These are phyloP conservation scores for Macrophya annulata DNA, from an alignment of 2,888 invertebrate genomes.

Conservation along the genomic window DNA sequence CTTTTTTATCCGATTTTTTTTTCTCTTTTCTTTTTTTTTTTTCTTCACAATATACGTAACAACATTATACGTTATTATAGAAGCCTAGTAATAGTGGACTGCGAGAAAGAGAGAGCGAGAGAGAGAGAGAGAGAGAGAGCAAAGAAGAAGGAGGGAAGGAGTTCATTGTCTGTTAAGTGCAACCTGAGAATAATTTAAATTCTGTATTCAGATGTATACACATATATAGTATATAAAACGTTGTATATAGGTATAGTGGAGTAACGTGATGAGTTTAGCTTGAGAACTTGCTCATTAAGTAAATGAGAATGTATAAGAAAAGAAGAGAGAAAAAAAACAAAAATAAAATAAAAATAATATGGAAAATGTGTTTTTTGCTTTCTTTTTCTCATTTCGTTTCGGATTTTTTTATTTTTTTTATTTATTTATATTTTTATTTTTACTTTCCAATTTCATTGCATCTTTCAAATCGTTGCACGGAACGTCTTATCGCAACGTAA, in stretches of 20 bases:
- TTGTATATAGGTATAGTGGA: not conserved
- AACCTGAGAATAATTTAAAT: conserved; percentile 33
- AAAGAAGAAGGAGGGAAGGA: not conserved
- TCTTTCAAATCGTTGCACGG: no score
- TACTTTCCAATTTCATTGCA: no score
- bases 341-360: not conserved
- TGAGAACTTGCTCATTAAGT: conserved; percentile 2
- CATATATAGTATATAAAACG: not conserved
- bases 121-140: not conserved
- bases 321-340: not conserved
- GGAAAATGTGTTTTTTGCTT: no score
- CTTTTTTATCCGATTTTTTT: no score
- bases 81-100: not conserved
- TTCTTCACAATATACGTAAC: not conserved
- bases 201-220: not conserved
- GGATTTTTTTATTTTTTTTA: no score
- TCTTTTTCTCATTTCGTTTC: no score
- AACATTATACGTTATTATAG: conserved; percentile 15
- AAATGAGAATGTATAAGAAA: not conserved
- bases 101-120: not conserved
- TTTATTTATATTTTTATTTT: no score
- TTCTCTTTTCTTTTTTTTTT: no score
- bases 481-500: no score
- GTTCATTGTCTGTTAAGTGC: conserved; percentile 27
- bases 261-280: not conserved